Percentiles rank a stretch among this genome's conserved stretches.
These are phyloP conservation scores for Drosophila truncata DNA, from an alignment of 1,140 invertebrate genomes.

Conservation along the genomic window DNA sequence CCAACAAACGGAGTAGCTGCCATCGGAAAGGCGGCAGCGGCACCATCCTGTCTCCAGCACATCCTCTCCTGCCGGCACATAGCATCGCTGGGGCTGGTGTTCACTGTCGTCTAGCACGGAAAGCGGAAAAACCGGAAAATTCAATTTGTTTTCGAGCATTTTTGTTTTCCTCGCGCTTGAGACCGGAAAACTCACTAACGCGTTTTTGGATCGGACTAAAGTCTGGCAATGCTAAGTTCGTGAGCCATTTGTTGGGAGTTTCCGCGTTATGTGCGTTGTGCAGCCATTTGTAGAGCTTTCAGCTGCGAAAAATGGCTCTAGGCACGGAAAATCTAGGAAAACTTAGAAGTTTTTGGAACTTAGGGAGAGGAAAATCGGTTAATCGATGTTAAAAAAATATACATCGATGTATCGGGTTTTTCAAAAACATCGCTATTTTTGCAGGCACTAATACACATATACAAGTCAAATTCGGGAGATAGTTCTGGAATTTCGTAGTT, in stretches of 20 bases:
- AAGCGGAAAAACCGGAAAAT: slow-evolving; percentile 47
- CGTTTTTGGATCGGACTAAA: neutral
- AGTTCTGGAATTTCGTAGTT: slow-evolving; percentile 78
- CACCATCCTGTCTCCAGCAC: slow-evolving; percentile 31
- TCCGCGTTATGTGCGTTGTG: neutral
- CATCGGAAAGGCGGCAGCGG: slow-evolving; percentile 53
- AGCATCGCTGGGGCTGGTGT: slow-evolving; percentile 42
- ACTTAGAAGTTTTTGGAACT: neutral
- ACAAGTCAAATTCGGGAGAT: slow-evolving; percentile 48
- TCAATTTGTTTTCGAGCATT: slow-evolving; percentile 15
- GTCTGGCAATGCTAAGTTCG: neutral
- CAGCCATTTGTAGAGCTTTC: neutral
- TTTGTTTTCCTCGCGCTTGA: slow-evolving; percentile 3
- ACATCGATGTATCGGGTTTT: neutral
- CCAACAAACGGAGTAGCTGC: slow-evolving; percentile 53
- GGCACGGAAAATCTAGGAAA: neutral
- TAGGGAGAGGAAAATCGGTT: neutral
- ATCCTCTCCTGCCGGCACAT: slow-evolving; percentile 17
- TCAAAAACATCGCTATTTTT: neutral
- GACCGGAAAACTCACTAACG: neutral
- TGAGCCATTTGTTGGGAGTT: neutral
- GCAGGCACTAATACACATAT: slow-evolving; percentile 12
- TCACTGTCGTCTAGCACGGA: slow-evolving; percentile 49
- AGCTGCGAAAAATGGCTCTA: neutral
- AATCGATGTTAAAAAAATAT: neutral